These are phyloP conservation scores for Drosophila littoralis DNA, from an alignment of 1,140 invertebrate species.

Conservation along the genomic window DNA sequence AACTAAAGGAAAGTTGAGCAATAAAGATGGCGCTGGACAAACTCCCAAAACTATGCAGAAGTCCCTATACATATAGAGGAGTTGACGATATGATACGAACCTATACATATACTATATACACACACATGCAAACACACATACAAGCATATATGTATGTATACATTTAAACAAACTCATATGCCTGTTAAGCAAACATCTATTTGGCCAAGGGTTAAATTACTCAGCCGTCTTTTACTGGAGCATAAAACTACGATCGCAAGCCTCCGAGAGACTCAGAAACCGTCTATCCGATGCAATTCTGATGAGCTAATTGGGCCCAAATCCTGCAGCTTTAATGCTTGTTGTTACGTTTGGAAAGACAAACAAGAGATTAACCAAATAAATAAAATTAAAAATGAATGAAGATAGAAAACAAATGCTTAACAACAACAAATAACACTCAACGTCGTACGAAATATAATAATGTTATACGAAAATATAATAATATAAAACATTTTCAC, in stretches of 20 bases:
- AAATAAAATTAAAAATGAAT: not conserved
- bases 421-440: not conserved
- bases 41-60: constrained; percentile 27
- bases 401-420: not conserved
- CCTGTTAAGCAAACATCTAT: not conserved
- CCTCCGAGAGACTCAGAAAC: not conserved
- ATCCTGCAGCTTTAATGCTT: constrained; percentile 6
- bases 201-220: not conserved
- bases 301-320: constrained; percentile 1
- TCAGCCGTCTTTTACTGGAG: not conserved
- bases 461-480: constrained; percentile 5
- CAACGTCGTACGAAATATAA: constrained; percentile 10
- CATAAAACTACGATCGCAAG: not conserved
- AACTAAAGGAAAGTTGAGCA: constrained; percentile 48
- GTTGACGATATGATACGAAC: constrained; percentile 44
- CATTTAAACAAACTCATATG: not conserved
- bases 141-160: constrained; percentile 7
- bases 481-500: constrained; percentile 4
- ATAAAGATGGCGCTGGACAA: constrained; percentile 41
- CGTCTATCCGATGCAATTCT: constrained; percentile 1
- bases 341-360: not conserved
- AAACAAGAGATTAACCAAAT: constrained; percentile 7
- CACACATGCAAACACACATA: constrained; percentile 27
- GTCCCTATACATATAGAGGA: constrained; percentile 16
- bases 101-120: constrained; percentile 65